Base-by-base conservation (phyloP, 2,797 vertebrate genomes). In the Momotus momota region DNA sequence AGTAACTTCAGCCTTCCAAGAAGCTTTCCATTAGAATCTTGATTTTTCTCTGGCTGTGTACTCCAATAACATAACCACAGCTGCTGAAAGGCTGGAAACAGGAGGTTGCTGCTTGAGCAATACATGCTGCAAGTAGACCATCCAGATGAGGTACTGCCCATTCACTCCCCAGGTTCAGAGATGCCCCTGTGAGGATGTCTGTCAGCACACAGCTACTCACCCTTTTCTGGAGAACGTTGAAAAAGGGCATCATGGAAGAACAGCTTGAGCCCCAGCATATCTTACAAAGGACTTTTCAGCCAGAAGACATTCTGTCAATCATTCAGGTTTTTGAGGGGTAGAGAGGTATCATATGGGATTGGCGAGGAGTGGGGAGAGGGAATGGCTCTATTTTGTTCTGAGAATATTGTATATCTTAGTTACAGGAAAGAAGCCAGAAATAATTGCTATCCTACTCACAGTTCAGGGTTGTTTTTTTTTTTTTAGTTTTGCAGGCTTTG, bases 21-120 rank as follows among this genome's bases (percentile, higher is more conserved):
- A 93, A 92, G 75, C 88, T 94, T 94, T 86, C 94, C 94, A 93
- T 86, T 91, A 86, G 79, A 46, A 91, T 65, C 81, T 71, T 70
- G 75, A 65, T 75, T 78, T 67, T 93, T 49, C 71, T 80, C 46
- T 90, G 87, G 45, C 77, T 72, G 26, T 2, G 7, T 18, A 87
- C 70, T 45, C 83, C 87, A 67, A 69, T 25, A 93, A 65, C 38
- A 62, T 25, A 92, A 80, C 31, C 51, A 88, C 6, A 7, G 88
- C 38, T 45, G 45, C 81, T 75, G 83, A 45, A 75, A 90, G 73
- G 87, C 88, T 90, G 86, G 23, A 86, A 79, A 81, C 1, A 5
- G 78, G n/a, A 79, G 61, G n/a, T 16, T 92, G 67, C 70, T 65
- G 33, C 84, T 66, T 0, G 0, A 69, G 88, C 51, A 70, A 10